phyloP scores from a whole-genome alignment of 2,888 invertebrate species.

The Agrenia bidenticulata region DNA sequence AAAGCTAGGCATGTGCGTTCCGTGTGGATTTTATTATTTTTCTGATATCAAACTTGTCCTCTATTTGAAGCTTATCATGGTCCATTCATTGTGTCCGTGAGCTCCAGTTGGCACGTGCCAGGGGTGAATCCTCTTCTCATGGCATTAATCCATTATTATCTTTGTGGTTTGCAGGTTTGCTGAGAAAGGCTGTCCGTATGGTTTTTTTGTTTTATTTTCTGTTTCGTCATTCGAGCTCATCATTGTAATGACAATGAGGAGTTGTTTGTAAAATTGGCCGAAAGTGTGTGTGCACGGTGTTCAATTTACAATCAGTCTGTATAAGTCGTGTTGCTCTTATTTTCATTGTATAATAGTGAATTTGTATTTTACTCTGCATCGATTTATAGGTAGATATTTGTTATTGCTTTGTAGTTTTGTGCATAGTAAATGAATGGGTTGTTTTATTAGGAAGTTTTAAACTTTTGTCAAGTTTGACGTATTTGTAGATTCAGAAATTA shows the following conservation, averaged over 20 bases:
- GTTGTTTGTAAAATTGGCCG: not conserved
- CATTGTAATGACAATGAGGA: constrained; percentile 6
- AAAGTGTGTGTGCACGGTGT: constrained; percentile 2
- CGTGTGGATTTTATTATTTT: not conserved
- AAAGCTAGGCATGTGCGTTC: not conserved
- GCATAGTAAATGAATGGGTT: no score
- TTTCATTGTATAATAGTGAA: no score
- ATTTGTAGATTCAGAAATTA: no score
- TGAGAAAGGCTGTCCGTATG: constrained; percentile 2
- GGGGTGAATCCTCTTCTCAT: constrained; percentile 11
- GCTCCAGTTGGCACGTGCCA: constrained; percentile 14
- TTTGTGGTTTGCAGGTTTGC: constrained; percentile 7
- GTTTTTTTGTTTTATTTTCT: constrained; percentile 12
- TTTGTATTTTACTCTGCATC: no score
- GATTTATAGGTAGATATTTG: no score
- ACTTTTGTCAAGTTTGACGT: no score
- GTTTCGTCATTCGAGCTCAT: constrained; percentile 4
- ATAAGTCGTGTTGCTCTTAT: not conserved
- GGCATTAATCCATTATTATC: constrained; percentile 8
- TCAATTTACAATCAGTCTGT: constrained; percentile 14
- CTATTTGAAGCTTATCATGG: constrained; percentile 13
- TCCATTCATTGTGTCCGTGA: not conserved
- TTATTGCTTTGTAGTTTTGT: no score
- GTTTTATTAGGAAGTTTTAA: no score
- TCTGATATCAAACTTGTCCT: not conserved